Base-by-base conservation (phyloP, 2,113 vertebrate genomes). In the Rhegmatorhina hoffmannsi region DNA sequence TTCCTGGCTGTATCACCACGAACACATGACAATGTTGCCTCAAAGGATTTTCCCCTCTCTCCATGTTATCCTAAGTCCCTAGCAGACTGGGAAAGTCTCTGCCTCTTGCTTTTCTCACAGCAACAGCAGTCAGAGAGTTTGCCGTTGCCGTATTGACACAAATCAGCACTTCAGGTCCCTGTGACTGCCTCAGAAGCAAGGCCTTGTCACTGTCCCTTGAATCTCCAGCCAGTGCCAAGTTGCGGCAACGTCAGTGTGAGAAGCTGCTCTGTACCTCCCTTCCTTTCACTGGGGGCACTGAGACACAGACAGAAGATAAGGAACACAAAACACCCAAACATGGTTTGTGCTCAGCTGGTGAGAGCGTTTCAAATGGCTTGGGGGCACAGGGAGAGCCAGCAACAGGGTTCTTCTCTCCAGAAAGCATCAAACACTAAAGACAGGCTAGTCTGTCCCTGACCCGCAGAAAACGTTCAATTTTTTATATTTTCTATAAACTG, bases 181-280 rank as follows among this genome's bases (percentile, higher is more conserved):
- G 43, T 46, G 81, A 63, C 76, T 81, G 94, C 64, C 64, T 70
- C 89, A 92, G 76, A 92, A 90, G 67, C 74, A 88, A 90, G 56
- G 86, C 84, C 64, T 87, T 94, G 94, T 93, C 86, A 92, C 14
- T 77, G 34, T 74, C 72, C 38, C 68, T 96, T 94, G 58, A 46
- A 86, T 93, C 89, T 87, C 83, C 47, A 86, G 59, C 63, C 77
- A 89, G 50, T 84, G 89, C 83, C 90, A 92, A 93, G 91, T 81
- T 63, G 66, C 52, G 76, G 94, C 92, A 92, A 36, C 11, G 79
- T 83, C 94, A 95, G 67, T 2, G 1, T 34, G 59, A 80, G 90
- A 88, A 88, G 75, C 55, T 74, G 82, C 53, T 80, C 67, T 88
- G 43, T 69, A 43, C 73, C 70, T 49, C 60, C 83, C 66, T 78